Conservation (phyloP, 1,140 invertebrate genomes). For the Leucophenga varia region DNA sequence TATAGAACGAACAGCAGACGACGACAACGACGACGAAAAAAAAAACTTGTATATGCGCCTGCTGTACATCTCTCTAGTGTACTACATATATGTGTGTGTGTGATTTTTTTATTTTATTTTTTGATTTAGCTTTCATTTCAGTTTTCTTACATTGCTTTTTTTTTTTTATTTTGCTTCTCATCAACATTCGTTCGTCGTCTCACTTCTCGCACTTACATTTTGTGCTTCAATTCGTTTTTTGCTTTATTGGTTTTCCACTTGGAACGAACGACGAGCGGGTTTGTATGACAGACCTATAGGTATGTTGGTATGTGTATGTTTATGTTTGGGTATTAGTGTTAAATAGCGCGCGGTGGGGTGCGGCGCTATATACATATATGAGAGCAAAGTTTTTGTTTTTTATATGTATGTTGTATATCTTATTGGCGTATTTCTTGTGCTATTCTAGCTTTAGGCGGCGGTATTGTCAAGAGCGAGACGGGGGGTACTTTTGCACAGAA, state of each 20-base stretch:
- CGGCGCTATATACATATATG: no score
- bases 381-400: no score
- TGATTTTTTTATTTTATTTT: no score
- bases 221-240: conserved; percentile 54
- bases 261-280: conserved; percentile 44
- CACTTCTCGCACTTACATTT: conserved; percentile 52
- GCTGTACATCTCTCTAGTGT: no score
- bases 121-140: no score
- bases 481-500: conserved; percentile 6
- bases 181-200: conserved; percentile 21
- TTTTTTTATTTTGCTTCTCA: neutral
- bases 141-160: no score
- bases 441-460: conserved; percentile 14
- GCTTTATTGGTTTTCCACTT: conserved; percentile 54
- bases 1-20: conserved; percentile 34
- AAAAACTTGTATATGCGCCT: conserved; percentile 39
- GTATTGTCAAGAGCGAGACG: conserved; percentile 11
- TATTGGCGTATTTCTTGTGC: conserved; percentile 10
- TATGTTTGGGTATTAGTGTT: no score
- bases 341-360: conserved; percentile 25
- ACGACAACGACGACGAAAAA: conserved; percentile 49
- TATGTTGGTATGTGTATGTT: conserved; percentile 28
- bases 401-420: neutral
- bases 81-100: no score
- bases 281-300: no score